phyloP scores from a whole-genome alignment of 37 sponge, comb jelly and placozoan species.

The Eunapius fragilis region DNA sequence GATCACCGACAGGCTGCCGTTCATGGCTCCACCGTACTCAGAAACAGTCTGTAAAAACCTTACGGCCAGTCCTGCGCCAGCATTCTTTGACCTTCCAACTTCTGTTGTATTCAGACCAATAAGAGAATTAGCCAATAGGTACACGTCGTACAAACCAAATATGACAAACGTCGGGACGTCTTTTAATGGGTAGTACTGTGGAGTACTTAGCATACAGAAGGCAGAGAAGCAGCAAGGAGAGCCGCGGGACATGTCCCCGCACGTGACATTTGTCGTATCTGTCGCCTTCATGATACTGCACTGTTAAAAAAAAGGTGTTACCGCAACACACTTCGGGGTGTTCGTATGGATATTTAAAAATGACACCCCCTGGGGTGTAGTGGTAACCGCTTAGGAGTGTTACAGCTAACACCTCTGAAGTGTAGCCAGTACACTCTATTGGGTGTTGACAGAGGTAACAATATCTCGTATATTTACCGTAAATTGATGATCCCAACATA shows the following conservation, averaged over 20 bases:
- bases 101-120: background rate
- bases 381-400: too few species aligned
- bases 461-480: too few species aligned
- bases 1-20: conserved; percentile 46
- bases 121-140: conserved; percentile 44
- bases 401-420: too few species aligned
- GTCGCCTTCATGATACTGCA: background rate
- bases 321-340: too few species aligned
- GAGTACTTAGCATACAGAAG: conserved; percentile 53
- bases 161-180: conserved; percentile 37
- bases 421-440: too few species aligned
- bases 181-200: conserved; percentile 33
- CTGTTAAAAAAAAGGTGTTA: too few species aligned
- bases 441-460: too few species aligned
- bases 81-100: background rate
- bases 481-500: too few species aligned
- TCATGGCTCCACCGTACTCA: conserved; percentile 93
- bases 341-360: too few species aligned
- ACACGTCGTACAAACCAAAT: conserved; percentile 73
- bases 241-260: background rate
- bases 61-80: background rate
- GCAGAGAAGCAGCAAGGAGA: conserved; percentile 81
- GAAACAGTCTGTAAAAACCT: conserved; percentile 25
- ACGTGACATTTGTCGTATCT: background rate
- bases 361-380: too few species aligned